Conservation (phyloP, 2,797 vertebrate species). For the Macropus fuliginosus region DNA sequence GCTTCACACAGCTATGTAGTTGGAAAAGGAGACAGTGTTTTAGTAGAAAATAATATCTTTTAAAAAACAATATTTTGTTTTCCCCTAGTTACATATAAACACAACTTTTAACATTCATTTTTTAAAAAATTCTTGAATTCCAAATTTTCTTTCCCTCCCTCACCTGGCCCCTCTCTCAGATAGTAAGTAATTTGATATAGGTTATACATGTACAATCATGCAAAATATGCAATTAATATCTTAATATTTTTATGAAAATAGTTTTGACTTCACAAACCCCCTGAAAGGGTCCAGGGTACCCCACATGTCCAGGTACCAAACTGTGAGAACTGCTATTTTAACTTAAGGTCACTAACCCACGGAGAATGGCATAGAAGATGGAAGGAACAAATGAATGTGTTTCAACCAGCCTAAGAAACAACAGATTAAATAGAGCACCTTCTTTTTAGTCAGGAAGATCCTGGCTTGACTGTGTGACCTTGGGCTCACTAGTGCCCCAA, state of each 20-base stretch:
- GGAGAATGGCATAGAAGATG: neutral
- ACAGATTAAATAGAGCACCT: neutral
- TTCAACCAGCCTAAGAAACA: neutral
- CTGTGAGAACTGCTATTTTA: neutral
- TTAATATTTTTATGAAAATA: neutral
- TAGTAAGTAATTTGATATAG: neutral
- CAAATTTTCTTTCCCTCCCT: neutral
- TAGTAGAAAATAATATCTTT: neutral
- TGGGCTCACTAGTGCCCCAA: neutral
- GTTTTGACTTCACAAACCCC: neutral
- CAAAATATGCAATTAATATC: neutral
- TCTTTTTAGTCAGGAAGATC: neutral
- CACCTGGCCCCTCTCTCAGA: neutral
- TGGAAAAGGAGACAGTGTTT: neutral
- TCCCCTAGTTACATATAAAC: neutral
- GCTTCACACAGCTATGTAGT: neutral
- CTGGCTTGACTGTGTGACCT: neutral
- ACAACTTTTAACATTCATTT: neutral
- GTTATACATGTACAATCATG: neutral
- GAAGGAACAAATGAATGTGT: neutral
- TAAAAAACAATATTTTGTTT: neutral
- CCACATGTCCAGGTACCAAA: neutral
- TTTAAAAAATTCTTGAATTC: neutral
- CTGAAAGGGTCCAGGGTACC: neutral
- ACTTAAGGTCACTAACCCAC: neutral